Evolutionary conservation across 1,140 invertebrate genomes (phyloP), one percentile per base, ranked within the genome.

Genomic region (Stenopsyche tienmushanensis): DNA sequence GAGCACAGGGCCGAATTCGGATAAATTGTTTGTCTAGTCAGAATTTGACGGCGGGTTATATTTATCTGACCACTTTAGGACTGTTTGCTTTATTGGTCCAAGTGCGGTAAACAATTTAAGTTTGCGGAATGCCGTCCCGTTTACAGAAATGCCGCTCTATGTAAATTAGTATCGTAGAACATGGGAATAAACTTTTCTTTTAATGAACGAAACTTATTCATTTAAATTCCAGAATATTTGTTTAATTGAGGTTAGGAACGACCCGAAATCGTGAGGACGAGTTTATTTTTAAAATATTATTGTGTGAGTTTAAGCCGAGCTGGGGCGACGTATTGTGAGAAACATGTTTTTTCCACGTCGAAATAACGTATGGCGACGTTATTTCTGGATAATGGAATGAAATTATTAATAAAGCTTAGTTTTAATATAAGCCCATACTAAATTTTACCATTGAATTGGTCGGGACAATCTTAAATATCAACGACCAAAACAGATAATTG

Each of bases 1-100:
- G 29, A 34, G 13, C 29, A 34, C 29, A 34, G 29, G 29, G 18
- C 3, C 21, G 42, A 17, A 47, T 60, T 47, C 42, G 54, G 10
- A 60, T 47, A 60, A 60, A 60, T 60, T 39, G 57, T 60, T 60
- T 47, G 42, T 18, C 44, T 23, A 23, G 42, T 45, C 23, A 18
- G 26, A 23, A 60, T 60, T 47, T 49, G 57, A 57, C 54, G 39
- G 13, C 39, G 54, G 54, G 54, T 57, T 41, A 57, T 60, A 60
- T 60, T 60, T 60, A 60, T 60, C 57, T 49, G 57, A 60, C 57
- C 57, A 60, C 44, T 60, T 47, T 60, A 44, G 57, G 57, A 29
- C 57, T 47, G 57, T 60, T 60, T 60, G 57, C 57, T 45, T 60
- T 60, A 60, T 60, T 47, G 57, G 24, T 15, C 44, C 15, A 25